A percentile compares a stretch with the other conserved stretches of the same genome.
phyloP scores from a whole-genome alignment of 2,113 vertebrate genomes.

The Hydrolagus affinis region DNA sequence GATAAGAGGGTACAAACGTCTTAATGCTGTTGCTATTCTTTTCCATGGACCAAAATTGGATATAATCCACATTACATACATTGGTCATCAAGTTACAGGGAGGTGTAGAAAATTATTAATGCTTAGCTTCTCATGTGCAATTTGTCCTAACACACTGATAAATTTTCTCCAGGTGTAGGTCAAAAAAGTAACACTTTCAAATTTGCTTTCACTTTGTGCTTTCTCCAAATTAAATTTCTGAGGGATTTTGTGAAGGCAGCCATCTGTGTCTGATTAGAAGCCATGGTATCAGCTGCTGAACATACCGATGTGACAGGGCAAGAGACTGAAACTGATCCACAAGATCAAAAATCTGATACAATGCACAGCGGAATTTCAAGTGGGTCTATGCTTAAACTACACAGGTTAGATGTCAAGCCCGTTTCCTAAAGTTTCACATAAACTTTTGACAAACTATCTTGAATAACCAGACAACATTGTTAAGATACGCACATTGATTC shows the following conservation, averaged over 20 bases:
- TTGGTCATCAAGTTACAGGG: slow-evolving; percentile 34
- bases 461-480: neutral
- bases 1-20: neutral
- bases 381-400: slow-evolving; percentile 29
- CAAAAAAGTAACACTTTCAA: slow-evolving; percentile 32
- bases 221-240: slow-evolving; percentile 37
- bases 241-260: slow-evolving; percentile 35
- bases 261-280: slow-evolving; percentile 44
- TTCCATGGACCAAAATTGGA: neutral
- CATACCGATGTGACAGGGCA: slow-evolving; percentile 38
- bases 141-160: slow-evolving; percentile 31
- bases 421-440: slow-evolving; percentile 2
- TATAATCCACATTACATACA: slow-evolving; percentile 36
- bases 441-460: neutral
- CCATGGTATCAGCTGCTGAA: slow-evolving; percentile 40
- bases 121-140: slow-evolving; percentile 32
- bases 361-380: slow-evolving; percentile 37
- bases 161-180: slow-evolving; percentile 33
- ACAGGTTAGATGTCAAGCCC: neutral
- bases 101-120: slow-evolving; percentile 34
- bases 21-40: neutral
- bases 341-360: slow-evolving; percentile 39
- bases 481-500: neutral
- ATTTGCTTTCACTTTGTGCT: slow-evolving; percentile 33
- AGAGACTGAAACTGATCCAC: slow-evolving; percentile 42